phyloP scores from a whole-genome alignment of 2,888 invertebrate genomes.

The Amphipoea oculea region DNA sequence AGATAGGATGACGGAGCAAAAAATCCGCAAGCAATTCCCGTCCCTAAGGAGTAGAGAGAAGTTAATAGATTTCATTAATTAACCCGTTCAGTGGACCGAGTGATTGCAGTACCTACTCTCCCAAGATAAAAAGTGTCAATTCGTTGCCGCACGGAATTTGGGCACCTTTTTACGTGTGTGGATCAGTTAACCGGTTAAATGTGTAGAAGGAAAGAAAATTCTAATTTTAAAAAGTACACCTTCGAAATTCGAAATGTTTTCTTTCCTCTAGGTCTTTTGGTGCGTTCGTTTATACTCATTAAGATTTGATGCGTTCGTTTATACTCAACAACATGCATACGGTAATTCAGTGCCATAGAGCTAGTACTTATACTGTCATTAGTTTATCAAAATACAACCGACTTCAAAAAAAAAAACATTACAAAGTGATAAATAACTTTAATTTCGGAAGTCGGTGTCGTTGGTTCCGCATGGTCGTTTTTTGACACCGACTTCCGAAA shows the following conservation, averaged over 20 bases:
- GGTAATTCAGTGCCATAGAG: neutral
- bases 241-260: neutral
- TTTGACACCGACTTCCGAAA: no score
- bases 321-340: neutral
- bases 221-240: slow-evolving; percentile 23
- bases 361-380: neutral
- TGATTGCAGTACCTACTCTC: slow-evolving; percentile 85
- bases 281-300: neutral
- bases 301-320: neutral
- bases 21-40: slow-evolving; percentile 78
- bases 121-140: slow-evolving; percentile 86
- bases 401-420: no score
- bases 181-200: slow-evolving; percentile 71
- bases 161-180: slow-evolving; percentile 77
- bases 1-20: slow-evolving; percentile 83
- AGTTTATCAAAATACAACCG: neutral
- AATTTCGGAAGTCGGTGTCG: no score
- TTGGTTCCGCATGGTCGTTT: no score
- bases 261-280: neutral
- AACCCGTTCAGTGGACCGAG: slow-evolving; percentile 89
- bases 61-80: slow-evolving; percentile 91
- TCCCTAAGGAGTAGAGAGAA: slow-evolving; percentile 85
- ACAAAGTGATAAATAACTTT: no score
- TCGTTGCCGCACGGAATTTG: slow-evolving; percentile 80
- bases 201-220: slow-evolving; percentile 13